Evolutionary conservation across 2,888 invertebrate genomes (phyloP).

Genomic region (Sarcophaga subvicina): DNA sequence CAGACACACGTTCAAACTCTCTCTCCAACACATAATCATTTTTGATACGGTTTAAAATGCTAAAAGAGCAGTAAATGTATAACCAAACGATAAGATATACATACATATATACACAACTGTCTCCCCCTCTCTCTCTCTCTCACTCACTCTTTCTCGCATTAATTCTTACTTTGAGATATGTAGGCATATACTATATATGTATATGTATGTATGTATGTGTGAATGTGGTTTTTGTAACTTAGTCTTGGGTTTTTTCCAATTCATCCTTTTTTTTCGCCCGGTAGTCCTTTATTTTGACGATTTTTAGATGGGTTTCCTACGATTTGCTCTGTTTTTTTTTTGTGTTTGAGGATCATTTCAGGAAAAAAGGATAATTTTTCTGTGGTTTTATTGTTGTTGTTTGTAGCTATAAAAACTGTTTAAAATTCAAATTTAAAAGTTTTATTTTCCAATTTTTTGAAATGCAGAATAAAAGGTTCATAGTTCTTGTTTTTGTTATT

Average conservation of each 20-base stretch:
- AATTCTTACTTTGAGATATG: background rate
- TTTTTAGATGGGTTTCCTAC: conserved; percentile 52
- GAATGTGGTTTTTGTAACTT: background rate
- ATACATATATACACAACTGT: conserved; percentile 15
- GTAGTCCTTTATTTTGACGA: conserved; percentile 45
- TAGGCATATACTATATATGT: background rate
- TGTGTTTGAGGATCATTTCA: background rate
- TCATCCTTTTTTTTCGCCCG: background rate
- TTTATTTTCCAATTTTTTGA: conserved; percentile 45
- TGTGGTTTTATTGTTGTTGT: conserved; percentile 33
- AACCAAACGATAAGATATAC: conserved; percentile 45
- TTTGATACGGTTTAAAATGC: conserved; percentile 53
- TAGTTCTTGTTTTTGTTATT: conserved; percentile 34
- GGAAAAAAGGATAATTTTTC: conserved; percentile 48
- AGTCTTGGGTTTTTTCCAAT: background rate
- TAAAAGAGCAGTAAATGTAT: conserved; percentile 60
- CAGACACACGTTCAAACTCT: background rate
- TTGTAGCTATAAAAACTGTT: conserved; percentile 49
- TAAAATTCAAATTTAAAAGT: conserved; percentile 57
- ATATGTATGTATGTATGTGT: background rate
- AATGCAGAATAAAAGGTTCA: conserved; percentile 40
- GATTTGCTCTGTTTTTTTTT: conserved; percentile 19
- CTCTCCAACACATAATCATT: conserved; percentile 26
- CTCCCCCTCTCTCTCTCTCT: background rate
- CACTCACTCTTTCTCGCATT: background rate